Conservation (phyloP, 2,888 invertebrate genomes). For the Meteorus cinctellus region DNA sequence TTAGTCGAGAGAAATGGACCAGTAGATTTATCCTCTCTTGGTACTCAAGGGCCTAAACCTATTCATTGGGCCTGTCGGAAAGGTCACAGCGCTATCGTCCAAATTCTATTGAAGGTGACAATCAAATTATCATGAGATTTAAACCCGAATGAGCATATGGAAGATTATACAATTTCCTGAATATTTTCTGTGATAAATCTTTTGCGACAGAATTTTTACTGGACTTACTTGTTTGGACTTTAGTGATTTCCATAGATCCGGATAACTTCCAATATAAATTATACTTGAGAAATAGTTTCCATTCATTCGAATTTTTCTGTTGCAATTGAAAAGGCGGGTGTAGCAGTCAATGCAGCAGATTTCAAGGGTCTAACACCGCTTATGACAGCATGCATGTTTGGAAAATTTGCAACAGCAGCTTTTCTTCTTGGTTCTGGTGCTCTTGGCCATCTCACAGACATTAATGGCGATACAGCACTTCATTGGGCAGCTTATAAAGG, state of each 20-base stretch:
- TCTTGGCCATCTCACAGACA: slow-evolving; percentile 88
- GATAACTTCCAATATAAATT: too few species aligned
- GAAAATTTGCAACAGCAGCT: slow-evolving; percentile 91
- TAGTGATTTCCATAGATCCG: too few species aligned
- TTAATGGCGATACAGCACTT: slow-evolving; percentile 93
- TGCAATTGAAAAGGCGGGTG: slow-evolving; percentile 80
- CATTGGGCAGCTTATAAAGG: slow-evolving; percentile 98
- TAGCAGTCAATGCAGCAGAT: slow-evolving; percentile 91
- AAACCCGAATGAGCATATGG: too few species aligned
- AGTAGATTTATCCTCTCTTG: slow-evolving; percentile 89
- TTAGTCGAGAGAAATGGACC: slow-evolving; percentile 88
- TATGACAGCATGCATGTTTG: slow-evolving; percentile 95
- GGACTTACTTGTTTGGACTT: too few species aligned
- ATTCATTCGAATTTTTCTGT: slow-evolving; percentile 13
- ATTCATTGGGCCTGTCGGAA: slow-evolving; percentile 97
- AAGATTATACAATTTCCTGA: too few species aligned
- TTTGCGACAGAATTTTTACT: too few species aligned
- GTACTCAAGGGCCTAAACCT: slow-evolving; percentile 91
- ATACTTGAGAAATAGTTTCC: neutral
- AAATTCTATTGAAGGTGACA: slow-evolving; percentile 77
- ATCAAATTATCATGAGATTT: neutral
- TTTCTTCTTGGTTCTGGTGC: slow-evolving; percentile 93
- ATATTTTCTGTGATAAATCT: too few species aligned
- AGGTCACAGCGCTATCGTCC: slow-evolving; percentile 92
- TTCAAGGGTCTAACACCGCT: slow-evolving; percentile 92